A percentile compares a stretch with the other conserved stretches of the same genome.
phyloP scores from a whole-genome alignment of 2,113 vertebrate species.

The Otis tarda region DNA sequence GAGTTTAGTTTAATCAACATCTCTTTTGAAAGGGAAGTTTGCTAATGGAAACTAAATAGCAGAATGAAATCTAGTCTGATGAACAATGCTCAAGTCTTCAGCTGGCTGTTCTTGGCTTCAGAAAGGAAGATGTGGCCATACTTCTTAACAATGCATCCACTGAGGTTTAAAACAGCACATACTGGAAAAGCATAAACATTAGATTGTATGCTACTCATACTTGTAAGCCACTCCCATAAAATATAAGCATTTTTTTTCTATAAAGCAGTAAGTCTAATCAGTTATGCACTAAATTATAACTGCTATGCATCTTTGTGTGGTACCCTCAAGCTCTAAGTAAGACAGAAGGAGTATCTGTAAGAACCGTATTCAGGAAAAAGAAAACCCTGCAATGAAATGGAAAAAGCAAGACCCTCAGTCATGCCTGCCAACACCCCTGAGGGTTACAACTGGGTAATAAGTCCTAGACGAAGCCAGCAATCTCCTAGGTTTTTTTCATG shows the following conservation, averaged over 20 bases:
- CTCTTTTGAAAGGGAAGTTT: neutral
- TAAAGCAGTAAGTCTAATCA: neutral
- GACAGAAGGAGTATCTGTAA: neutral
- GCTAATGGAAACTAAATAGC: neutral
- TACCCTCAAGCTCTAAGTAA: neutral
- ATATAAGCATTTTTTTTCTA: neutral
- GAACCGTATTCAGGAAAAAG: neutral
- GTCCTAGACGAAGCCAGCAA: neutral
- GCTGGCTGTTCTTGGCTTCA: neutral
- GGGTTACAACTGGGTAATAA: neutral
- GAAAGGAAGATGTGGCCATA: neutral
- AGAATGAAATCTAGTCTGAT: neutral
- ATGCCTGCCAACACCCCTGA: accelerated
- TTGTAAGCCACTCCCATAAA: neutral
- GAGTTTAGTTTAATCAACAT: neutral
- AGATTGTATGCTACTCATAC: neutral
- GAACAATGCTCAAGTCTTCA: neutral
- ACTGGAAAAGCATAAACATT: neutral
- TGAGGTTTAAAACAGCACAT: neutral
- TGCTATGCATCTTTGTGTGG: neutral
- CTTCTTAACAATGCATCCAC: neutral
- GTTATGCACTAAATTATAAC: neutral
- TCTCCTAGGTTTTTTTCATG: neutral
- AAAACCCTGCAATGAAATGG: neutral
- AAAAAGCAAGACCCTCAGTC: neutral